A percentile compares a stretch with the other conserved stretches of the same genome.
phyloP scores from a whole-genome alignment of 2,888 invertebrate species.

The Tetragnatha montana region DNA sequence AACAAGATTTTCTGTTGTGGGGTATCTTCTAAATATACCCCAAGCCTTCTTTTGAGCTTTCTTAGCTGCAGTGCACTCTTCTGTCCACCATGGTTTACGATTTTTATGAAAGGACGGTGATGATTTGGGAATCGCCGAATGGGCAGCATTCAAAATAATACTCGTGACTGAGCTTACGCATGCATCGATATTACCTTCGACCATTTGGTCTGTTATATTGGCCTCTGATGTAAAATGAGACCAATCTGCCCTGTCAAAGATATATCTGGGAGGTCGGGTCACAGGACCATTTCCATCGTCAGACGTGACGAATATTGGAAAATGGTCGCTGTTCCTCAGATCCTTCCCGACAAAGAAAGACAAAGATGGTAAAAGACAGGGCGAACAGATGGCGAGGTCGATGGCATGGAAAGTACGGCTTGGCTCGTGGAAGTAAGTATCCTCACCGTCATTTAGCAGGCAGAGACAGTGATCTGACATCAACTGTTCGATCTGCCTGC shows the following conservation, averaged over 20 bases:
- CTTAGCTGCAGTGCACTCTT: neutral
- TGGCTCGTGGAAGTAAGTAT: constrained; percentile 12
- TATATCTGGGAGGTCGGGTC: neutral
- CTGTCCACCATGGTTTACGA: constrained; percentile 11
- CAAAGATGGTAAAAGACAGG: neutral
- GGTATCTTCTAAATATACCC: neutral
- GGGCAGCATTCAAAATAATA: neutral
- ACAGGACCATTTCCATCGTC: no score
- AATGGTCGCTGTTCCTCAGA: neutral
- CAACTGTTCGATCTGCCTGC: neutral
- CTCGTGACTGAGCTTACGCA: neutral
- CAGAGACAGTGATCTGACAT: neutral
- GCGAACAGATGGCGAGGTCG: neutral
- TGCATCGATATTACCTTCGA: neutral
- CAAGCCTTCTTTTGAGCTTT: neutral
- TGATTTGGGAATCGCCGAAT: neutral
- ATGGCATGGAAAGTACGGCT: neutral
- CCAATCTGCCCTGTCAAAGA: neutral
- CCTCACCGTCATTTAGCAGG: neutral
- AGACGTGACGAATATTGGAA: neutral
- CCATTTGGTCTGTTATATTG: neutral
- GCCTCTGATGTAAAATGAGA: neutral
- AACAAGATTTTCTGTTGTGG: neutral
- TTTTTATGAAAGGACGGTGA: neutral
- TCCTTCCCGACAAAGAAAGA: neutral